Evolutionary conservation across 2,797 vertebrate species (phyloP), one percentile per base, ranked within the genome.

Genomic region (Thunnus albacares): DNA sequence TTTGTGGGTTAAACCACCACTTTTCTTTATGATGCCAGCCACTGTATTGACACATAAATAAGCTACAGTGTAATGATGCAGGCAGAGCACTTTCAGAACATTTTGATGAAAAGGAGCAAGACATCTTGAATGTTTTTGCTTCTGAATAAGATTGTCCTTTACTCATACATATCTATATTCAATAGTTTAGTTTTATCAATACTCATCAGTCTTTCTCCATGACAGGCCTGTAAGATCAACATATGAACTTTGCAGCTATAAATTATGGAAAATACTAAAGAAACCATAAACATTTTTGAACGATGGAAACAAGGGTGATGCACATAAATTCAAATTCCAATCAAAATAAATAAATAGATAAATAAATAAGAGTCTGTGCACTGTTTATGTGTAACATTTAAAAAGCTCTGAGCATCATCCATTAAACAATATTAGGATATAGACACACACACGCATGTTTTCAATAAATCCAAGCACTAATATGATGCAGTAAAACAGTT

Each of bases 1-100:
- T 51, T 24, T 71, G 28, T 41, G n/a, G 24, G 38, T 65, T 30
- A 41, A 66, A 47, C 14, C 26, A 14, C 14, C 55, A 41, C 47
- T 51, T 51, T 51, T 7, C 7, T 51, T 18, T 47, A 18, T 5
- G 15, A 17, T 17, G 14, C 5, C 45, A 47, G 18, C 45, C 9
- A 1, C 18, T 49, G 6, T 28, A 10, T 52, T 49, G 49, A 38
- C 51, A 53, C 56, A 49, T 17, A 67, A 41, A 68, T 12, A 20
- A 56, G 15, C 47, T 58, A 62, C 38, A 57, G 28, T 28, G 57
- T 56, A 59, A 56, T 60, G 73, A 75, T 45, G 57, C 66, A 57
- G 14, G 3, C 43, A 1, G 13, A n/a, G 41, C 49, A 68, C 28
- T 47, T 55, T 73, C 68, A 79, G 63, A 71, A 78, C 68, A 60